phyloP scores from a whole-genome alignment of 2,113 vertebrate genomes.

The Arothron firmamentum region DNA sequence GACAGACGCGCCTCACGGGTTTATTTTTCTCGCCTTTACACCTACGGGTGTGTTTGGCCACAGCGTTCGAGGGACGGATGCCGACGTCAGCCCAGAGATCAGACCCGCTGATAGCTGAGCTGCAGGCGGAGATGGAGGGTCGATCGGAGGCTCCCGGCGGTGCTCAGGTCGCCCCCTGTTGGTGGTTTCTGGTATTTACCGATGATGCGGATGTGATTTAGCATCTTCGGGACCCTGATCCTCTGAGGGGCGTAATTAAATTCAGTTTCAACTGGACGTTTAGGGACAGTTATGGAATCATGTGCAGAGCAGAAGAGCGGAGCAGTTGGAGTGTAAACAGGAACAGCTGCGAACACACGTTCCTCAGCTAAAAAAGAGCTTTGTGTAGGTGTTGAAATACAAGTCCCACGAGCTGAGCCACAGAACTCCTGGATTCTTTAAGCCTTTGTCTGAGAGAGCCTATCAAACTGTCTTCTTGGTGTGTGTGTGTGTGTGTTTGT shows the following conservation, averaged over 20 bases:
- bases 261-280: too few species aligned
- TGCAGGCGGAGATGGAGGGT: too few species aligned
- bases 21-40: neutral
- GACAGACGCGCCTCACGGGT: constrained; percentile 52
- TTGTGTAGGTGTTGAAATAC: constrained; percentile 35
- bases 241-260: too few species aligned
- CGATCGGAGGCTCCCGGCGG: too few species aligned
- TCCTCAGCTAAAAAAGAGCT: constrained; percentile 11
- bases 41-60: too few species aligned
- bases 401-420: constrained; percentile 18
- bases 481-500: constrained; percentile 9
- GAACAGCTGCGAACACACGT: constrained; percentile 30
- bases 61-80: too few species aligned
- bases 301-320: neutral
- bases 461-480: constrained; percentile 8
- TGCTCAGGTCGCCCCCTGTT: too few species aligned
- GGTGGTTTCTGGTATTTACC: too few species aligned
- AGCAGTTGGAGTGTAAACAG: constrained; percentile 47
- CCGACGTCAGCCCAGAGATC: too few species aligned
- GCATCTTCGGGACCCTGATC: too few species aligned
- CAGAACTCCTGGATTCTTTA: constrained; percentile 11
- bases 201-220: too few species aligned
- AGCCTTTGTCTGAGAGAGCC: constrained; percentile 29
- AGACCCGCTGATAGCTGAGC: too few species aligned
- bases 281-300: neutral